Evolutionary conservation across 1,140 invertebrate genomes (phyloP), one percentile per base, ranked within the genome.

Genomic region (Oryzaephilus surinamensis): DNA sequence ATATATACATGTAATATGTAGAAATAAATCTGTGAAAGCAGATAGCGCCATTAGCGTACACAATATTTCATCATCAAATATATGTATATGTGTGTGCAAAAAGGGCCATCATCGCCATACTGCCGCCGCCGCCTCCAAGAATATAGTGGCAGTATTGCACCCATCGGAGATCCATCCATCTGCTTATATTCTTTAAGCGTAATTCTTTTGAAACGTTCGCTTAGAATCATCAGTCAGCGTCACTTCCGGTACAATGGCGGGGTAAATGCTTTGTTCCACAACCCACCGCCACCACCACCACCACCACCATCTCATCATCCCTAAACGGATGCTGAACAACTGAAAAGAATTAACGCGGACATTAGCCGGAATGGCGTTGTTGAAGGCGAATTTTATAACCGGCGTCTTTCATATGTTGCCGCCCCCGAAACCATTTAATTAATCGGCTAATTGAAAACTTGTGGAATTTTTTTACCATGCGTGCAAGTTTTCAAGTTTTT

Each of bases 191-290:
- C 48, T 50, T 48, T 46, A 31, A 39, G 44, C 43, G 40, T 36
- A 38, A 55, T 53, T 50, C 51, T 53, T 53, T 53, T 46, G 41
- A 55, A 54, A 48, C 39, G 46, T 31, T 43, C 31, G 43, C 40
- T 41, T 19, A 45, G 46, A 46, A 54, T 56, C 50, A 56, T 56
- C 54, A 52, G 54, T 56, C 52, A 56, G 49, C 54, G 54, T 56
- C 54, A 56, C 46, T 52, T 56, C 54, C 51, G 50, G 46, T 47
- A 54, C 54, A 54, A 56, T 52, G 46, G 45, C 46, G 49, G 41
- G 27, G 43, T n/a, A 38, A 38, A 45, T 37, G 40, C 43, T 55
- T 51, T 51, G 49, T 51, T 53, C 51, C 43, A 17, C 31, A 17
- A 32, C 23, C 8, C 11, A n/a, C n/a, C n/a, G n/a, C n/a, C n/a